These are phyloP conservation scores for Stomatorhinus walkeri DNA, from an alignment of 2,797 vertebrate genomes.

Conservation along the genomic window DNA sequence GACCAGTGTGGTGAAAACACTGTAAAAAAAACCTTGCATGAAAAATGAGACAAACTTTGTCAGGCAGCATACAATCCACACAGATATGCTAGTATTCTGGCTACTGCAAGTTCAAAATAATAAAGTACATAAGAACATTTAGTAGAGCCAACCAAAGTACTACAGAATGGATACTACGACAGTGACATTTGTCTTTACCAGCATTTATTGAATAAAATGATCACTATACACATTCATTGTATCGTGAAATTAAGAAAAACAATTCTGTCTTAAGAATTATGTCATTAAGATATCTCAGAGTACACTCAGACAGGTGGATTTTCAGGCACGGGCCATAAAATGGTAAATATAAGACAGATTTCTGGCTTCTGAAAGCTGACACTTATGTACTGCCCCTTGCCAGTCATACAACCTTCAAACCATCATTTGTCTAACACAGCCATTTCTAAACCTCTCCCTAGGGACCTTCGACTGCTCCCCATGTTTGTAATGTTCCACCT, in stretches of 20 bases:
- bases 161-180: background rate
- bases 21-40: background rate
- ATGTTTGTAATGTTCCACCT: background rate
- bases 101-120: background rate
- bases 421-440: background rate
- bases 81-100: background rate
- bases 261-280: background rate
- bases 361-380: background rate
- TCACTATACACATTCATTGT: background rate
- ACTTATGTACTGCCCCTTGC: background rate
- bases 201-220: background rate
- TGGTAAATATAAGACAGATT: background rate
- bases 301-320: background rate
- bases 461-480: background rate
- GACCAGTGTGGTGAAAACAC: background rate
- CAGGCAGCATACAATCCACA: background rate
- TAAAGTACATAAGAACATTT: background rate
- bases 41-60: background rate
- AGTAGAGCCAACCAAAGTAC: background rate
- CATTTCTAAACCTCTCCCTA: background rate
- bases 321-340: background rate
- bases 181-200: background rate
- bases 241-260: background rate
- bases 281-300: background rate
- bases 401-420: background rate